Evolutionary conservation across 2,888 invertebrate genomes (phyloP), one percentile per base, ranked within the genome.

Genomic region (Magallana nippona): DNA sequence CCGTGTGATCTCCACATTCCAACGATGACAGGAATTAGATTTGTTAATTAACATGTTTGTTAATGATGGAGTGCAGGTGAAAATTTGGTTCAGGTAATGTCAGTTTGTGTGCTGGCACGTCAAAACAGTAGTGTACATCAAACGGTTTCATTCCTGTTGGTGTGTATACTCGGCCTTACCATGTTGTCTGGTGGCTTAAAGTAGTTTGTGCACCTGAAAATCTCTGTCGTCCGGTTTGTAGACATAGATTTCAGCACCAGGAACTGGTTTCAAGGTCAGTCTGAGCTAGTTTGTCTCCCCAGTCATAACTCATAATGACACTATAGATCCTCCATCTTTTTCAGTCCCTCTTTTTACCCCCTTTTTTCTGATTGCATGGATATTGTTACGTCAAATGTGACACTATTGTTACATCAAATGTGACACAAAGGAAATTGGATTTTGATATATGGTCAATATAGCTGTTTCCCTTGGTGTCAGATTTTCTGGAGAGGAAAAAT

Each of bases 1-100:
- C n/a, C 3, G 71, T 8, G 71, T 22, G 60, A 27, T 27, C 71
- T 27, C 27, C 11, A 22, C 71, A 71, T 71, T 71, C 71, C 71
- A 27, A 27, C 3, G 71, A 27, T 71, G 71, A 27, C 71, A 71
- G 32, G 71, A 27, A 71, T 71, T 71, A 71, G 71, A 71, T 71
- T 71, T 27, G 27, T 71, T 71, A 19, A 71, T 71, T 71, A 71
- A 22, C 32, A 27, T 27, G 71, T 22, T 71, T 5, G 27, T 71
- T 71, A 71, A 71, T 71, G 71, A 71, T 71, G 71, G 71, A 71
- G 71, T 71, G 71, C 71, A 71, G 32, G 71, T 71, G 60, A 71
- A 71, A 71, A 71, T 71, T 71, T 22, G 22, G 71, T 71, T 27
- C 71, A 71, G 27, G 71, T 71, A 15, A 71, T 27, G 27, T 71